Evolutionary conservation across 2,888 invertebrate genomes (phyloP).

Genomic region (Stenodera caucasica): DNA sequence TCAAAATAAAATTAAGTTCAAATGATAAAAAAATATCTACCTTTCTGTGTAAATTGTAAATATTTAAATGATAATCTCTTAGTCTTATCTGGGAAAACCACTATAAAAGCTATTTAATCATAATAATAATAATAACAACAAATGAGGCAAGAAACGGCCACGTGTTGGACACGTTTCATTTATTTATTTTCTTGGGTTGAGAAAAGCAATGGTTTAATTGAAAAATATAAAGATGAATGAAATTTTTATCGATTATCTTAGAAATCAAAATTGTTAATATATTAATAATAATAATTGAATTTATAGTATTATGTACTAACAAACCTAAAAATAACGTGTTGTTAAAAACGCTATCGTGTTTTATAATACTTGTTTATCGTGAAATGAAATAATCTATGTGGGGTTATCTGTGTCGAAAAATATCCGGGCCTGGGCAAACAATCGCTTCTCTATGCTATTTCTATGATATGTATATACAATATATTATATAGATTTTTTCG

Average conservation of each 20-base stretch:
- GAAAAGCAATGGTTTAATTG: too few species aligned
- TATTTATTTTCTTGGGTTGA: background rate
- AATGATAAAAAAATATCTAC: background rate
- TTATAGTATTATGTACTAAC: constrained; percentile 2
- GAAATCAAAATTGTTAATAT: background rate
- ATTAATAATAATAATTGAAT: background rate
- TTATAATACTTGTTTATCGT: constrained; percentile 31
- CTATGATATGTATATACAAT: constrained; percentile 11
- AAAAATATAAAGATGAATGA: too few species aligned
- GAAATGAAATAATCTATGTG: constrained; percentile 31
- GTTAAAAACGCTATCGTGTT: constrained; percentile 31
- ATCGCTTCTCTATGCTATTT: constrained; percentile 31
- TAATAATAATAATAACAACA: background rate
- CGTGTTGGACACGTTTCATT: background rate
- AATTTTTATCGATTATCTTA: too few species aligned
- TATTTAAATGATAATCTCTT: background rate
- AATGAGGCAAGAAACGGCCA: background rate
- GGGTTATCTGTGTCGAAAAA: constrained; percentile 35
- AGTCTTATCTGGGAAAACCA: background rate
- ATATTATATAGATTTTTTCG: background rate
- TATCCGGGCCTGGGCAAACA: constrained; percentile 33
- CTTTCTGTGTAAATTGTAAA: background rate
- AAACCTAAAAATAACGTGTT: constrained; percentile 30
- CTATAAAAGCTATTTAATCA: background rate
- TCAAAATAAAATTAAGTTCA: too few species aligned